Evolutionary conservation across 2,888 invertebrate genomes (phyloP).

Genomic region (Bombyx huttoni): DNA sequence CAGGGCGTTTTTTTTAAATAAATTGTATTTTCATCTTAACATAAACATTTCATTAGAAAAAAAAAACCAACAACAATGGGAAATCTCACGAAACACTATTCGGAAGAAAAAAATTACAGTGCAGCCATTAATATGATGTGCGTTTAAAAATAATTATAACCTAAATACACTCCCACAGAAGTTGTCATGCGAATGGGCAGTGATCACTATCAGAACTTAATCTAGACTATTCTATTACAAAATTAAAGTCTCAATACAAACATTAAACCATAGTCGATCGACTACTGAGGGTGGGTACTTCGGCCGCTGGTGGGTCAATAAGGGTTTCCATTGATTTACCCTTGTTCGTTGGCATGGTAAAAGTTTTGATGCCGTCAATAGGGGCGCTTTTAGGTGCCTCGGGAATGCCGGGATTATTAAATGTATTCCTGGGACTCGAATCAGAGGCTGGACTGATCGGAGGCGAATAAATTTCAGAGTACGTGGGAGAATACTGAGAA

Average conservation of each 20-base stretch:
- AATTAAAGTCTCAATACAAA: neutral
- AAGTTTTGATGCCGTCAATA: slow-evolving; percentile 50
- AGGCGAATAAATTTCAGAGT: slow-evolving; percentile 66
- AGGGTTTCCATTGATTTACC: slow-evolving; percentile 61
- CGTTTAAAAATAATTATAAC: neutral
- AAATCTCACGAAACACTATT: slow-evolving; percentile 27
- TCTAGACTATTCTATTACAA: neutral
- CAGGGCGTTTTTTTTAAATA: slow-evolving; percentile 9
- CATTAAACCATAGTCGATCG: slow-evolving; percentile 62
- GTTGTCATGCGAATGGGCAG: slow-evolving; percentile 34
- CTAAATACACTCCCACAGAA: slow-evolving; percentile 13
- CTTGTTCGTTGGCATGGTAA: slow-evolving; percentile 49
- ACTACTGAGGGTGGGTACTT: slow-evolving; percentile 50
- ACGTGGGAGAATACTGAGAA: slow-evolving; percentile 59
- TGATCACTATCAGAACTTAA: slow-evolving; percentile 11
- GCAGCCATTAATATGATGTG: slow-evolving; percentile 13
- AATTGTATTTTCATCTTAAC: slow-evolving; percentile 17
- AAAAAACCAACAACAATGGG: slow-evolving; percentile 45
- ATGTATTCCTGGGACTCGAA: slow-evolving; percentile 51
- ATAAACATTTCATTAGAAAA: slow-evolving; percentile 11
- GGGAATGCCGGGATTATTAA: slow-evolving; percentile 46
- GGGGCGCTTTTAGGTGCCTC: slow-evolving; percentile 58
- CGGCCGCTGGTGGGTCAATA: slow-evolving; percentile 49
- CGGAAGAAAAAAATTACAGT: slow-evolving; percentile 14
- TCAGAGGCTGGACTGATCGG: slow-evolving; percentile 61